These are phyloP conservation scores for Columbina picui DNA, from an alignment of 2,113 vertebrate species.

Conservation along the genomic window DNA sequence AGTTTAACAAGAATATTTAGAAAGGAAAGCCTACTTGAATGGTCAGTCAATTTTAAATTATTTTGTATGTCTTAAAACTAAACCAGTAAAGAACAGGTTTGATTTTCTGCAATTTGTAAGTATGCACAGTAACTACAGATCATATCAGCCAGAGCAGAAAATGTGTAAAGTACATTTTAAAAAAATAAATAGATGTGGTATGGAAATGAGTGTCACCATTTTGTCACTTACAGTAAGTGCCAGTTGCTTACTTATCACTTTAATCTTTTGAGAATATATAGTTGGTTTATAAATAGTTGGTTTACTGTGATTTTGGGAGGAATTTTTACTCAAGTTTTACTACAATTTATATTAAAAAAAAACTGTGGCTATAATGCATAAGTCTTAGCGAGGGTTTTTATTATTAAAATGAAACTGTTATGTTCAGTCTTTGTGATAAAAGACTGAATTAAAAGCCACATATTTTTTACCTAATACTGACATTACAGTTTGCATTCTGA, in stretches of 20 bases:
- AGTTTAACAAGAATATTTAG: conserved; percentile 75
- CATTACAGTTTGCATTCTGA: background rate
- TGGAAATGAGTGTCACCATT: conserved; percentile 46
- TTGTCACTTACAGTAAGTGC: conserved; percentile 52
- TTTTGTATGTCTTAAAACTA: background rate
- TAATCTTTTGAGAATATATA: background rate
- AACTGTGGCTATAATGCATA: background rate
- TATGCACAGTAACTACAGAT: background rate
- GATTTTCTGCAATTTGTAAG: background rate
- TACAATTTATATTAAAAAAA: background rate
- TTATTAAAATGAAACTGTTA: background rate
- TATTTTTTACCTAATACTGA: background rate
- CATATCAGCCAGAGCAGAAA: background rate
- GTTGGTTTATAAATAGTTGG: background rate
- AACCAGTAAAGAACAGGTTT: background rate
- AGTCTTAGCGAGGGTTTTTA: background rate
- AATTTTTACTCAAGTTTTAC: background rate
- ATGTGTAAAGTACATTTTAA: conserved; percentile 9
- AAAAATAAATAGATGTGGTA: background rate
- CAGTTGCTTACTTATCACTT: conserved; percentile 18
- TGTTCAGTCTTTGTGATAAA: background rate
- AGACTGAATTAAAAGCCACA: background rate
- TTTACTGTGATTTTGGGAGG: background rate
- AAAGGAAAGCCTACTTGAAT: conserved; percentile 17
- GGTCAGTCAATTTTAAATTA: conserved; percentile 58